Percentiles rank a stretch among this genome's conserved stretches.
phyloP scores from a whole-genome alignment of 2,113 vertebrate species.

The Muscicapa adusta region DNA sequence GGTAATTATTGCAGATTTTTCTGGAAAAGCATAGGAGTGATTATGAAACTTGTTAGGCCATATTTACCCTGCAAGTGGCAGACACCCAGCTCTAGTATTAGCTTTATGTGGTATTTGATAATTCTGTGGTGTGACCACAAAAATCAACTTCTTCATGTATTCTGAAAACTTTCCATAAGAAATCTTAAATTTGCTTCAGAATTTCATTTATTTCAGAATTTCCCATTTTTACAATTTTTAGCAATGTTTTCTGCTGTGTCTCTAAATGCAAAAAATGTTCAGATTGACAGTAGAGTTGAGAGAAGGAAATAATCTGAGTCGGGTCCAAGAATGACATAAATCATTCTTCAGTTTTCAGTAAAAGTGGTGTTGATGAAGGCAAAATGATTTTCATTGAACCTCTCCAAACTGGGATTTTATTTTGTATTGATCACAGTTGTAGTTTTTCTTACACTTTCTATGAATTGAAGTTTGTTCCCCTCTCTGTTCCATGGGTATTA shows the following conservation, averaged over 20 bases:
- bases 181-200: neutral
- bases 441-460: neutral
- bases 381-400: neutral
- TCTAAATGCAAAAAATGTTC: neutral
- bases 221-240: neutral
- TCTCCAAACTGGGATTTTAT: neutral
- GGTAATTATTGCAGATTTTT: neutral
- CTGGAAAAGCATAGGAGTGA: neutral
- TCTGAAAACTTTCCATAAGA: neutral
- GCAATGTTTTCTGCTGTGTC: neutral
- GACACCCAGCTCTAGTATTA: neutral
- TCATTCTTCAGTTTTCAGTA: neutral
- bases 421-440: rapidly evolving
- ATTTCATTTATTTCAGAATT: neutral
- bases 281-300: rapidly evolving
- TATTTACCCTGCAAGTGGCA: neutral
- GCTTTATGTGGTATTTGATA: neutral
- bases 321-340: neutral
- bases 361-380: neutral
- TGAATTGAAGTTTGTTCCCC: neutral
- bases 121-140: neutral
- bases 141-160: neutral
- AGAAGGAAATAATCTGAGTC: neutral
- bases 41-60: neutral
- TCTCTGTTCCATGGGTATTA: neutral